These are phyloP conservation scores for Stylophora pistillata DNA, from an alignment of 64 coral and sea anemone species.

Conservation along the genomic window DNA sequence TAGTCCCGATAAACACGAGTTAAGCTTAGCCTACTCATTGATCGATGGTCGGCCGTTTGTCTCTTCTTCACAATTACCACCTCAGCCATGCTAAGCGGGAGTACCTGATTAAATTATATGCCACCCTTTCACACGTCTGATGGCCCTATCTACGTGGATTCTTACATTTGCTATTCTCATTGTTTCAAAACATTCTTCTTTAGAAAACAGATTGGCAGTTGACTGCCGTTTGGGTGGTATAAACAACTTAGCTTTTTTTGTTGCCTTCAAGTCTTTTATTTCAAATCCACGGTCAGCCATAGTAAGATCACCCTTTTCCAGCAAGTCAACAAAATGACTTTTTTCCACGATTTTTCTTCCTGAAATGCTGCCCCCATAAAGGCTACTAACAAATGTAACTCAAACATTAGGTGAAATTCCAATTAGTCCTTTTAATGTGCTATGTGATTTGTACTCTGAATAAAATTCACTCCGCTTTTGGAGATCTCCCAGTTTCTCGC, in stretches of 20 bases:
- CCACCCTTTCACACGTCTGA: slow-evolving; percentile 15
- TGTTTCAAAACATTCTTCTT: slow-evolving; percentile 42
- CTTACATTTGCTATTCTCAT: slow-evolving; percentile 51
- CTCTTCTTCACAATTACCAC: no score
- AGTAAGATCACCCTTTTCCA: slow-evolving; percentile 9
- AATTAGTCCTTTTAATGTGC: slow-evolving; percentile 56
- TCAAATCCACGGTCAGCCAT: slow-evolving; percentile 6
- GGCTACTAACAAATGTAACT: slow-evolving; percentile 65
- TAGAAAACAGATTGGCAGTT: slow-evolving; percentile 34
- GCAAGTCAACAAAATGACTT: slow-evolving; percentile 34
- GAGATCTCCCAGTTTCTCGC: slow-evolving; percentile 35
- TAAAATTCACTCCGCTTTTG: slow-evolving; percentile 53
- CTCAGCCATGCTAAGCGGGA: slow-evolving; percentile 18
- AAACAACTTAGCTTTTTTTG: slow-evolving; percentile 13
- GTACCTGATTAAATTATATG: slow-evolving; percentile 48
- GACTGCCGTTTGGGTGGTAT: slow-evolving; percentile 20
- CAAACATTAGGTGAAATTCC: slow-evolving; percentile 56
- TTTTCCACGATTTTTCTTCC: slow-evolving; percentile 23
- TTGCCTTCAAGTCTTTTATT: not conserved
- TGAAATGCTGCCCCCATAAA: slow-evolving; percentile 59
- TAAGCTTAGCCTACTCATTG: no score
- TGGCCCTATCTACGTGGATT: slow-evolving; percentile 49
- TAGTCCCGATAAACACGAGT: no score
- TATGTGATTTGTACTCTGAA: slow-evolving; percentile 66
- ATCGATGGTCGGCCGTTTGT: no score